Evolutionary conservation across 1,140 invertebrate genomes (phyloP).

Genomic region (Trichomalopsis sarcophagae): DNA sequence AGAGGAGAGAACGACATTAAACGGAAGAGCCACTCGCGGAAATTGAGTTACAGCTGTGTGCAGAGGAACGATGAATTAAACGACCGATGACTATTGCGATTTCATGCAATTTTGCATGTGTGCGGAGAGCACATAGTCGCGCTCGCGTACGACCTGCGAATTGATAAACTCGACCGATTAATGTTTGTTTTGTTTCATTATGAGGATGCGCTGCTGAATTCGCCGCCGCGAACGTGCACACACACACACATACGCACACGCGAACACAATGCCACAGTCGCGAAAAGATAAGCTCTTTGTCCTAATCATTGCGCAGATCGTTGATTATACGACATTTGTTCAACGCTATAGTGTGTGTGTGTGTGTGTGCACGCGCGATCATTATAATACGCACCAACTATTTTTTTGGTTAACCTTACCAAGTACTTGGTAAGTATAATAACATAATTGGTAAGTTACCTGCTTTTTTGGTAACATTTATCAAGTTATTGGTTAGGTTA

Average conservation of each 20-base stretch:
- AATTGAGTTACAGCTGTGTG: constrained; percentile 1
- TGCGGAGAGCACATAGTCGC: background rate
- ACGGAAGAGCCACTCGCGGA: constrained; percentile 12
- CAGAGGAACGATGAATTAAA: constrained; percentile 1
- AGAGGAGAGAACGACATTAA: constrained; percentile 3
- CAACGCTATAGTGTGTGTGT: too few relatives aligned
- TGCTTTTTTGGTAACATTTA: too few relatives aligned
- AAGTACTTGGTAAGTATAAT: too few relatives aligned
- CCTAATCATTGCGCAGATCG: constrained; percentile 13
- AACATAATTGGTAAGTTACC: too few relatives aligned
- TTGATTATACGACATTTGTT: constrained; percentile 8
- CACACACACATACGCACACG: background rate
- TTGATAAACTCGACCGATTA: constrained; percentile 29
- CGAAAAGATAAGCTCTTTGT: constrained; percentile 27
- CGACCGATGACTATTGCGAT: background rate
- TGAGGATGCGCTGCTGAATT: background rate
- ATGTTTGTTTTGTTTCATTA: constrained; percentile 28
- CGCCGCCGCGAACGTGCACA: background rate
- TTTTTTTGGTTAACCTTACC: too few relatives aligned
- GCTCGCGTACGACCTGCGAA: constrained; percentile 1
- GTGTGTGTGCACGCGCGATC: background rate
- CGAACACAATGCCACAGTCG: background rate
- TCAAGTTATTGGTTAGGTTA: too few relatives aligned
- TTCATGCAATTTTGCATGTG: background rate
- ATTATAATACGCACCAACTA: too few relatives aligned